phyloP scores from a whole-genome alignment of 1,140 invertebrate genomes.

The Pogonomyrmex barbatus region DNA sequence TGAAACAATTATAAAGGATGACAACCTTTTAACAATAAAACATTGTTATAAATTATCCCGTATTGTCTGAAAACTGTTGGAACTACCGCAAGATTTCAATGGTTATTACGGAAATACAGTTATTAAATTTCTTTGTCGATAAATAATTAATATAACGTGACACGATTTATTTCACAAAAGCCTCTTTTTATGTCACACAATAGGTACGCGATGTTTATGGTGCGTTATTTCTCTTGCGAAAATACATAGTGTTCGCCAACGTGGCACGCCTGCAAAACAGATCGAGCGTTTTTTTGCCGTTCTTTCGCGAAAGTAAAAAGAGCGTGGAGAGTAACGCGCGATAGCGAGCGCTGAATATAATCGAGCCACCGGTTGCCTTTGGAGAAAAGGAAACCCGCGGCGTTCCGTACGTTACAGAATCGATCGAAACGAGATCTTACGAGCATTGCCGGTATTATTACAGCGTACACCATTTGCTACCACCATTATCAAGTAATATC shows the following conservation, averaged over 20 bases:
- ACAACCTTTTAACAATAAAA: not conserved
- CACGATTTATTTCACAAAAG: constrained; percentile 29
- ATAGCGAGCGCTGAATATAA: constrained; percentile 51
- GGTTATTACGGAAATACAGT: not conserved
- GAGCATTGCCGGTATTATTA: constrained; percentile 14
- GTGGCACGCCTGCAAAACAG: constrained; percentile 39
- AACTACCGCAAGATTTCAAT: not conserved
- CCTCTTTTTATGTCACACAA: constrained; percentile 14
- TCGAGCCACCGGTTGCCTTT: constrained; percentile 49
- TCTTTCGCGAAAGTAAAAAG: constrained; percentile 28
- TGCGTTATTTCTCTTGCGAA: constrained; percentile 33
- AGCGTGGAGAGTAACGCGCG: constrained; percentile 39
- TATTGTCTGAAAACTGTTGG: not conserved
- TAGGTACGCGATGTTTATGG: constrained; percentile 34
- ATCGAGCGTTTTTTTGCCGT: constrained; percentile 44
- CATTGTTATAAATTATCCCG: not conserved
- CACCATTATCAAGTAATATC: constrained; percentile 22
- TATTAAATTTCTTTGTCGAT: constrained; percentile 32
- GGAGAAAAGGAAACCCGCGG: not conserved
- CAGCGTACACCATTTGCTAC: not conserved
- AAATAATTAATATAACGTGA: constrained; percentile 37
- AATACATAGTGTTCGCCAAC: constrained; percentile 13
- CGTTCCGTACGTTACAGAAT: constrained; percentile 31
- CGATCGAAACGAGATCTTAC: constrained; percentile 53
- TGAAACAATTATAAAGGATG: constrained; percentile 21